phyloP scores from a whole-genome alignment of 1,140 invertebrate genomes.

The Hestina assimilis region DNA sequence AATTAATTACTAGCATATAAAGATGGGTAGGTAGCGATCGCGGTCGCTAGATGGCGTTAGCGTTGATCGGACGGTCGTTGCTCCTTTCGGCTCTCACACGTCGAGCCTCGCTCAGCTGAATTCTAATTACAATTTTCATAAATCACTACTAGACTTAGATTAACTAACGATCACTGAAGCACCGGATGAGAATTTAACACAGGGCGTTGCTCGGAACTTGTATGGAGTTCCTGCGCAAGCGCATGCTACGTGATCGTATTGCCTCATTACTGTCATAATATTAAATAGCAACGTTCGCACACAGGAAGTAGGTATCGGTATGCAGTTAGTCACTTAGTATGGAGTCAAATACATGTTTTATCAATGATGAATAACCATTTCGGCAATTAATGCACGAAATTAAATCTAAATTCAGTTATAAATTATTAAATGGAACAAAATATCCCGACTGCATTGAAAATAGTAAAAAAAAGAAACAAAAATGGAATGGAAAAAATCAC shows the following conservation, averaged over 20 bases:
- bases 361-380: too few relatives aligned
- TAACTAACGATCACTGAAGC: background rate
- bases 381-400: too few relatives aligned
- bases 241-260: conserved; percentile 12
- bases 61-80: conserved; percentile 45
- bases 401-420: too few relatives aligned
- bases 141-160: background rate
- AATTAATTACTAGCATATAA: conserved; percentile 19
- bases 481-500: too few relatives aligned
- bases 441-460: too few relatives aligned
- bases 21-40: conserved; percentile 12
- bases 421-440: too few relatives aligned
- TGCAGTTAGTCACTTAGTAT: background rate
- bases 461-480: too few relatives aligned
- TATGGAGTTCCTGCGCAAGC: conserved; percentile 16
- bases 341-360: background rate
- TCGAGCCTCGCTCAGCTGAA: conserved; percentile 20
- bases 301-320: conserved; percentile 14
- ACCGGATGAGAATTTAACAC: background rate
- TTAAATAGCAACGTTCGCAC: background rate
- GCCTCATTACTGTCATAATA: background rate
- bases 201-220: background rate
- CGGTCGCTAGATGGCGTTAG: conserved; percentile 38
- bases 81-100: conserved; percentile 23
- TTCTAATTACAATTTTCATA: conserved; percentile 13